A percentile compares a stretch with the other conserved stretches of the same genome.
These are phyloP conservation scores for Marmota flaviventris DNA, from an alignment of 2,113 vertebrate genomes.

Conservation along the genomic window DNA sequence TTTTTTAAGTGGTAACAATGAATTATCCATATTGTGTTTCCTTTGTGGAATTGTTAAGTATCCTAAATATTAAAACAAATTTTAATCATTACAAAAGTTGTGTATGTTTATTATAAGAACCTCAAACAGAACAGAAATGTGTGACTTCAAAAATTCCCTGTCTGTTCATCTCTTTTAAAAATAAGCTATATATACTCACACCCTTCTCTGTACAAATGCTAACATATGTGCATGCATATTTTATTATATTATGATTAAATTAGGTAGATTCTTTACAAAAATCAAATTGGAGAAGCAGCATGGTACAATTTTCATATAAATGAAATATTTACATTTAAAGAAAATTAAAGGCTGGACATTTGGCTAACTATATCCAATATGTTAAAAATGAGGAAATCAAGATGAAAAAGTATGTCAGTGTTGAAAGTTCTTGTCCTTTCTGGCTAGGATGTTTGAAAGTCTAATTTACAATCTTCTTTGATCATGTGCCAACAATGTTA, in stretches of 20 bases:
- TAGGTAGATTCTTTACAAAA: slow-evolving; percentile 37
- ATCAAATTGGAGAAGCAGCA: slow-evolving; percentile 21
- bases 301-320: slow-evolving; percentile 12
- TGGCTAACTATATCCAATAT: neutral
- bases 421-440: slow-evolving; percentile 23
- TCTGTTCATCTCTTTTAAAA: slow-evolving; percentile 26
- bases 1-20: neutral
- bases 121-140: neutral
- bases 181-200: neutral
- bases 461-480: neutral
- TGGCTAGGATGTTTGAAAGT: slow-evolving; percentile 3
- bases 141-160: slow-evolving; percentile 38
- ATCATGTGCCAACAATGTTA: slow-evolving; percentile 38
- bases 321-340: slow-evolving; percentile 51
- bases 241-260: slow-evolving; percentile 61
- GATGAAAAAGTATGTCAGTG: neutral
- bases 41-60: slow-evolving; percentile 50
- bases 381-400: slow-evolving; percentile 36
- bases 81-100: slow-evolving; percentile 24
- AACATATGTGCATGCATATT: slow-evolving; percentile 50
- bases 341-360: slow-evolving; percentile 28
- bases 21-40: neutral
- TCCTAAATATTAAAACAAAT: neutral
- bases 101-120: slow-evolving; percentile 21
- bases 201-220: slow-evolving; percentile 44